phyloP scores from a whole-genome alignment of 1,140 invertebrate genomes.

The Macrocentrus cingulum region DNA sequence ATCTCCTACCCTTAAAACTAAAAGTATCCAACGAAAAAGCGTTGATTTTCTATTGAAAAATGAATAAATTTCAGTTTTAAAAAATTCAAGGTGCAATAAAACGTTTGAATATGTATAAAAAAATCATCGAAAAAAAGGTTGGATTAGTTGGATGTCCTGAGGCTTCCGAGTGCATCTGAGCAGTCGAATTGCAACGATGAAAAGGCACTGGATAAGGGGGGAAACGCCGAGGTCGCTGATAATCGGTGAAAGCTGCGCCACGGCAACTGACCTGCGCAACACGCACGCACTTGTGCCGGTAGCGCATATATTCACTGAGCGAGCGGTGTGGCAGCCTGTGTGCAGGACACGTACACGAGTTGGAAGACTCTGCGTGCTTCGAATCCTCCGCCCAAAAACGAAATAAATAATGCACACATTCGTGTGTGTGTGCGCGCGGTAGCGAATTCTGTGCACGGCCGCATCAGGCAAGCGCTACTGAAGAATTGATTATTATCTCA shows the following conservation, averaged over 20 bases:
- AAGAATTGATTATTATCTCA: too few relatives aligned
- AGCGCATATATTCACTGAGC: background rate
- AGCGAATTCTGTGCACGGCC: too few relatives aligned
- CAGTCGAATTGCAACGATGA: background rate
- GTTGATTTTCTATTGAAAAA: too few relatives aligned
- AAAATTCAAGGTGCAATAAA: too few relatives aligned
- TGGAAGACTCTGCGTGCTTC: conserved; percentile 15
- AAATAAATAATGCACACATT: background rate
- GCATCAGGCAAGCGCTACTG: too few relatives aligned
- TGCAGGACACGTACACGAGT: conserved; percentile 13
- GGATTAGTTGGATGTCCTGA: background rate
- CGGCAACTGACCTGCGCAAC: conserved; percentile 25
- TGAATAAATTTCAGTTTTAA: too few relatives aligned
- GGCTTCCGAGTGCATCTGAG: background rate
- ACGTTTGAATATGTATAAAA: too few relatives aligned
- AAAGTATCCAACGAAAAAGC: too few relatives aligned
- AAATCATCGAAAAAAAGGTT: background rate
- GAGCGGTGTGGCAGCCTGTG: background rate
- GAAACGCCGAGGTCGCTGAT: conserved; percentile 18
- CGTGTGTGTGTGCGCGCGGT: background rate
- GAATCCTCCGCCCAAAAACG: conserved; percentile 10
- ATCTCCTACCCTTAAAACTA: too few relatives aligned
- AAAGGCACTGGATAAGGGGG: conserved; percentile 15
- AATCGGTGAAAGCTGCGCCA: conserved; percentile 25
- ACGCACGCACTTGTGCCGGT: conserved; percentile 23